Evolutionary conservation across 2,113 vertebrate species (phyloP).

Genomic region (Heterotis niloticus): DNA sequence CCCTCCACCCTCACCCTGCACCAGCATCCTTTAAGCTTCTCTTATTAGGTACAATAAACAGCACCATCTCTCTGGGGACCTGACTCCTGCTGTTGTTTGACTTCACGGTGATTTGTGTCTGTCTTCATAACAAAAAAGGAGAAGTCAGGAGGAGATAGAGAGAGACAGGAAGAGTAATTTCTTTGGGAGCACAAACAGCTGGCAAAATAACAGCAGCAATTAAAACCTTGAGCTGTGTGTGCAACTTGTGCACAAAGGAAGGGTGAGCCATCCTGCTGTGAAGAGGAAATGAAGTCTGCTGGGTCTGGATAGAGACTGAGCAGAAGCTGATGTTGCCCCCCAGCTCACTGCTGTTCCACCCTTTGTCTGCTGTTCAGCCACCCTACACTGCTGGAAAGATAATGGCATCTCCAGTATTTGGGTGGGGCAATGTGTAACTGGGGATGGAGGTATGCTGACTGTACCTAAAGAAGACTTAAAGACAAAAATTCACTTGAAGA

Average conservation of each 20-base stretch:
- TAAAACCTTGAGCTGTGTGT: not conserved
- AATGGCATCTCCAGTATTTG: not conserved
- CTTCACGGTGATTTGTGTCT: not conserved
- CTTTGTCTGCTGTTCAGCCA: not conserved
- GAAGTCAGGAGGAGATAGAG: not conserved
- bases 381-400: not conserved
- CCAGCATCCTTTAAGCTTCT: not conserved
- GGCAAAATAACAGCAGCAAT: not conserved
- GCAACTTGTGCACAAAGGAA: conserved; percentile 1
- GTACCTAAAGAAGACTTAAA: too few species aligned
- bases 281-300: not conserved
- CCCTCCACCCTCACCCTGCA: not conserved
- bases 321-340: not conserved
- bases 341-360: not conserved
- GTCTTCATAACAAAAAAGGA: not conserved
- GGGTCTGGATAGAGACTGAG: not conserved
- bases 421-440: not conserved
- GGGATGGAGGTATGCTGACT: not conserved
- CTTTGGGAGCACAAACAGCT: not conserved
- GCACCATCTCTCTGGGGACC: not conserved
- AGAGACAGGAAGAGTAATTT: not conserved
- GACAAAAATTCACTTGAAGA: not conserved
- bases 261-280: not conserved
- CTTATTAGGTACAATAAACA: not conserved
- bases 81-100: not conserved